Conservation (phyloP, 2,888 invertebrate genomes). For the Choreutis nemorana region DNA sequence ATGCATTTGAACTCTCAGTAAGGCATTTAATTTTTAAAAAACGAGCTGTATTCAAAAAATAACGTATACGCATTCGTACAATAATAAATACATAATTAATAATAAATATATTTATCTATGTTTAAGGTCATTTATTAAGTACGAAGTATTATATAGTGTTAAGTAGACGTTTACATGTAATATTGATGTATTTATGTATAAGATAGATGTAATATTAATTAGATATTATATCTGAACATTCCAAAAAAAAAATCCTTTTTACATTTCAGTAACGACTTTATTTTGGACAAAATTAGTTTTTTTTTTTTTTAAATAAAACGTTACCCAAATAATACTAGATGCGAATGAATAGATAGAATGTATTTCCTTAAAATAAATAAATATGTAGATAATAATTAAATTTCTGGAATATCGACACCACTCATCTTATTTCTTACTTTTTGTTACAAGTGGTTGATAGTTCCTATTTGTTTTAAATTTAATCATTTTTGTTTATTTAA, state of each 20-base stretch:
- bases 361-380: too few relatives aligned
- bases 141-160: slow-evolving; percentile 32
- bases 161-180: slow-evolving; percentile 15
- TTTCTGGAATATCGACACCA: slow-evolving; percentile 32
- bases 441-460: slow-evolving; percentile 47
- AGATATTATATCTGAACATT: too few relatives aligned
- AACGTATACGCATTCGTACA: slow-evolving; percentile 65
- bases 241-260: too few relatives aligned
- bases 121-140: slow-evolving; percentile 49
- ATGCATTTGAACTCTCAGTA: too few relatives aligned
- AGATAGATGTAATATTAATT: too few relatives aligned
- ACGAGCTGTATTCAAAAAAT: slow-evolving; percentile 53
- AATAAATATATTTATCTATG: slow-evolving; percentile 14
- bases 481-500: slow-evolving; percentile 14
- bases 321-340: too few relatives aligned
- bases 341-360: too few relatives aligned
- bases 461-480: too few relatives aligned
- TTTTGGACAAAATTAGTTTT: too few relatives aligned
- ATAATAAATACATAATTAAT: slow-evolving; percentile 53
- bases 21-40: slow-evolving; percentile 9
- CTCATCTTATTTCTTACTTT: slow-evolving; percentile 19
- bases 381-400: too few relatives aligned
- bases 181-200: slow-evolving; percentile 35
- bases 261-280: too few relatives aligned
- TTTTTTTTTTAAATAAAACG: too few relatives aligned